Evolutionary conservation across 2,888 invertebrate genomes (phyloP).

Genomic region (Andricus quercusramuli): DNA sequence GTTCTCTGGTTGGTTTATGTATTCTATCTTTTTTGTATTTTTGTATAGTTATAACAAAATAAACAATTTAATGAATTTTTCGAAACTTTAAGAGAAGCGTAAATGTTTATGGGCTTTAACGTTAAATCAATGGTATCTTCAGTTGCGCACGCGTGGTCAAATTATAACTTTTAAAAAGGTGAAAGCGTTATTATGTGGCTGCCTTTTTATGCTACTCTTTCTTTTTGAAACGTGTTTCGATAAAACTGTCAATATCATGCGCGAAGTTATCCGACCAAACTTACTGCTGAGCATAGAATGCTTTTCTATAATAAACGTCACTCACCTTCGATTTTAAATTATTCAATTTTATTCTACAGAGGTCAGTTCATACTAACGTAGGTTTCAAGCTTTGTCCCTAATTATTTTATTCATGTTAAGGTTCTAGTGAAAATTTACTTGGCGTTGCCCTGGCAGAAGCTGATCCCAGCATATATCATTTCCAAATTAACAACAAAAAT

Average conservation of each 20-base stretch:
- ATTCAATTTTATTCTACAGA: not conserved
- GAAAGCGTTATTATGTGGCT: slow-evolving; percentile 1
- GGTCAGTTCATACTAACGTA: not conserved
- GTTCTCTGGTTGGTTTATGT: too few species aligned
- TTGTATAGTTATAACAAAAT: not conserved
- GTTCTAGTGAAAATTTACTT: too few species aligned
- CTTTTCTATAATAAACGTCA: not conserved
- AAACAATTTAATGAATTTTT: not conserved
- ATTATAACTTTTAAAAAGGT: slow-evolving; percentile 15
- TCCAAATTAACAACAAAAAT: too few species aligned
- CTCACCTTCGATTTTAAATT: not conserved
- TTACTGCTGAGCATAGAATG: not conserved
- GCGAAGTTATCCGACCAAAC: not conserved
- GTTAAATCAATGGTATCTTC: not conserved
- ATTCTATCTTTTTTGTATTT: not conserved
- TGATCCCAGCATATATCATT: too few species aligned
- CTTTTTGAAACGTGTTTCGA: not conserved
- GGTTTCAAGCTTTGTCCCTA: not conserved
- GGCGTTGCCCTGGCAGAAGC: too few species aligned
- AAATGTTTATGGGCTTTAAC: slow-evolving; percentile 9
- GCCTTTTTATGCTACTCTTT: not conserved
- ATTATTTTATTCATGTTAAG: not conserved
- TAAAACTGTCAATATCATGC: slow-evolving; percentile 26
- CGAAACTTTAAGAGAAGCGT: not conserved
- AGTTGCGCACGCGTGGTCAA: slow-evolving; percentile 9